A percentile compares a stretch with the other conserved stretches of the same genome.
phyloP scores from a whole-genome alignment of 2,797 vertebrate genomes.

The Otus scops region DNA sequence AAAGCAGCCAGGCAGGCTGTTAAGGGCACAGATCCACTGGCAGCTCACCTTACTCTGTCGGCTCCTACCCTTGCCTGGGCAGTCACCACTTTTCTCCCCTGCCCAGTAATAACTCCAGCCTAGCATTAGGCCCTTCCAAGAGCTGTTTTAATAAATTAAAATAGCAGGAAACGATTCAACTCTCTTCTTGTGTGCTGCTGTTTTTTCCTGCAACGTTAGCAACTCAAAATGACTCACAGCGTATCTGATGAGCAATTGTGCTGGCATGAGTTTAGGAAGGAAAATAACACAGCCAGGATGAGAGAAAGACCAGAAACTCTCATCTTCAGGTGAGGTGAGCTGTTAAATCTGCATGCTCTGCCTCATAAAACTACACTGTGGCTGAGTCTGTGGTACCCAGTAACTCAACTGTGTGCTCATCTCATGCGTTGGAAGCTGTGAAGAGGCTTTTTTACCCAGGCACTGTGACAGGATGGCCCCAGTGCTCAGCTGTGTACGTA shows the following conservation, averaged over 20 bases:
- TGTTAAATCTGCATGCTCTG: background rate
- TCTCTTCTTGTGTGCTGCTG: background rate
- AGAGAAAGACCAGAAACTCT: background rate
- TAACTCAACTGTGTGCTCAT: background rate
- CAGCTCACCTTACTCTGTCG: background rate
- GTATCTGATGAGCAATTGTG: background rate
- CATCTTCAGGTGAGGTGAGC: background rate
- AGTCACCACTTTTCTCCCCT: background rate
- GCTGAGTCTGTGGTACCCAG: background rate
- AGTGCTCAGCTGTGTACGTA: background rate
- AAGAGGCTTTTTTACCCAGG: background rate
- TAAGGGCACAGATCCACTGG: background rate
- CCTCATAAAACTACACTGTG: background rate
- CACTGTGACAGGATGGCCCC: background rate
- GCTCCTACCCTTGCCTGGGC: background rate
- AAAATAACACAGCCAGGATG: background rate
- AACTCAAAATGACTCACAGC: background rate
- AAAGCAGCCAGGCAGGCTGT: background rate
- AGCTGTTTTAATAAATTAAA: background rate
- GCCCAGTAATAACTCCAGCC: background rate
- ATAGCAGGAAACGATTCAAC: background rate
- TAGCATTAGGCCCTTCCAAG: background rate
- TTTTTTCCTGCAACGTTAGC: conserved; percentile 9
- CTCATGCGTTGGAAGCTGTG: rapidly evolving
- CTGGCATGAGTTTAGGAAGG: background rate